Percentiles rank a stretch among this genome's conserved stretches.
phyloP scores from a whole-genome alignment of 2,888 invertebrate genomes.

The Teleogryllus oceanicus region DNA sequence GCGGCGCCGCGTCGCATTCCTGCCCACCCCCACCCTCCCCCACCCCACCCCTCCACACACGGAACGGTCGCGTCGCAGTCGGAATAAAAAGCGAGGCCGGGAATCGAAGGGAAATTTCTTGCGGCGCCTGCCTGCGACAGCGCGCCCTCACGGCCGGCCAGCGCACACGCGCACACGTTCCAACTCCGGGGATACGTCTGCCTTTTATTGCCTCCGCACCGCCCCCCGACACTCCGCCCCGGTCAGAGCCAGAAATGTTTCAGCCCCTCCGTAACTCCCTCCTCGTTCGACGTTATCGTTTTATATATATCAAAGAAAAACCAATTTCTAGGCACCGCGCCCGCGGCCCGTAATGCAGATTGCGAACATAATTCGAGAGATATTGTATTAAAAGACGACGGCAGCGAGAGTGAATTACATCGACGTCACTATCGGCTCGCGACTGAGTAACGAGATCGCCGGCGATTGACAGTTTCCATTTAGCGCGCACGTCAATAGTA shows the following conservation, averaged over 20 bases:
- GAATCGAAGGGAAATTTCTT: not conserved
- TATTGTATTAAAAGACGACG: not conserved
- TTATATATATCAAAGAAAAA: not conserved
- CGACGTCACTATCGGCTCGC: too few species aligned
- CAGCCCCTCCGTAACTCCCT: too few species aligned
- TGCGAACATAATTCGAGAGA: not conserved
- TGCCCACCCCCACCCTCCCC: not conserved
- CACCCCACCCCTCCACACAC: not conserved
- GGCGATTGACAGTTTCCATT: too few species aligned
- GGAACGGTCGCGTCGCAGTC: not conserved
- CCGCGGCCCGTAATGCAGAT: not conserved
- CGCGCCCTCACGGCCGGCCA: too few species aligned
- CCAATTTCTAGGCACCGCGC: not conserved
- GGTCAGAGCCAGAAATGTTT: too few species aligned
- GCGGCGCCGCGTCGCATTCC: not conserved
- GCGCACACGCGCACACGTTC: not conserved
- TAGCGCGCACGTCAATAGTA: too few species aligned
- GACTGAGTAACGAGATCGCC: too few species aligned
- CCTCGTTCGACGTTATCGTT: not conserved
- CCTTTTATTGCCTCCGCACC: not conserved
- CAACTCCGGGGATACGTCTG: not conserved
- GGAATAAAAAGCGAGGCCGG: slow-evolving; percentile 5
- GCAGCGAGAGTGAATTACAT: too few species aligned
- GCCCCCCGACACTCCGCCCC: too few species aligned
- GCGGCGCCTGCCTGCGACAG: not conserved